Base-by-base conservation (phyloP, 1,140 invertebrate genomes). In the Philotrypesis tridentata region DNA sequence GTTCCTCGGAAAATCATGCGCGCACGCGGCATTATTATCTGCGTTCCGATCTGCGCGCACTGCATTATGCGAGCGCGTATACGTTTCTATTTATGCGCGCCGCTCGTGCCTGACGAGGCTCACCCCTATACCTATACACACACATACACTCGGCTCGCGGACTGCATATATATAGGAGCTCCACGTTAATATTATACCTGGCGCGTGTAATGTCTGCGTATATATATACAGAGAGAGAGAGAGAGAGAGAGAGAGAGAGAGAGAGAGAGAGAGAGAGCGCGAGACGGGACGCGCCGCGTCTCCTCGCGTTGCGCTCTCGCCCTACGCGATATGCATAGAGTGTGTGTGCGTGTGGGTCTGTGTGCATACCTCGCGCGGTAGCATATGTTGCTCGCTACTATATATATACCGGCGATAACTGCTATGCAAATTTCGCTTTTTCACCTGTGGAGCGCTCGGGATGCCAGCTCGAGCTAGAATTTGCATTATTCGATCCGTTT, bases 61-160 rank as follows among this genome's bases (percentile, higher is more conserved):
- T 81, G 85, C 83, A 84, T 87, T 87, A 88, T 84, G 85, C 85
- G 85, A 82, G 85, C 85, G 85, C 82, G 40, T 73, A 48, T 73
- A 73, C 71, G 71, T 73, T 85, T 87, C 85, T 88, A 88, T 89
- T 89, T 87, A 88, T 85, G 85, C 80, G 75, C 80, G 79, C 85
- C 85, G 82, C 48, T 55, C 21, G 48, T 55, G 48, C 48, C 48
- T 55, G 48, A 55, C 48, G 48, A 55, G 48, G 48, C 48, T 55
- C 48, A 55, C 48, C 48, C 48, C 48, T 55, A 55, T n/a, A n/a
- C n/a, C n/a, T n/a, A n/a, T n/a, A n/a, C n/a, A n/a, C n/a, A n/a
- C n/a, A n/a, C n/a, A 55, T 55, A 55, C 48, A 55, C 80, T 33
- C 29, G 31, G 61, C 55, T 25, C 48, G 29, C 61, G 25, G 21